A percentile compares a stretch with the other conserved stretches of the same genome.
phyloP scores from a whole-genome alignment of 2,113 vertebrate genomes.

The Physeter macrocephalus region DNA sequence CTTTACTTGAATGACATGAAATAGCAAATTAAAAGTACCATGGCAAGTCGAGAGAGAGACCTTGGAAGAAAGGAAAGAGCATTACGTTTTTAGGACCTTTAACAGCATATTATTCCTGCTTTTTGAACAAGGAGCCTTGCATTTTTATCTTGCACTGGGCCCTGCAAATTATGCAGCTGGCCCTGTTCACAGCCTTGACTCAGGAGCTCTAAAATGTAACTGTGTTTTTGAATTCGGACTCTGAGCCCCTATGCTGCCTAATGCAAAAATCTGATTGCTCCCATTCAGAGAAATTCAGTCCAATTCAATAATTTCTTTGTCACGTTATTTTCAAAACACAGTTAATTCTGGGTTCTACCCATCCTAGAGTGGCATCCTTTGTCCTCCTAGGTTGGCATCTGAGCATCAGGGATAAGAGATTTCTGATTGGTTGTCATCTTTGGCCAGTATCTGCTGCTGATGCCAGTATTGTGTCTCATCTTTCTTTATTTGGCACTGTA shows the following conservation, averaged over 20 bases:
- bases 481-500: background rate
- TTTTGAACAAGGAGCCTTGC: background rate
- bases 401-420: background rate
- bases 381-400: background rate
- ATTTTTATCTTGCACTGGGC: background rate
- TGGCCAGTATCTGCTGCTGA: background rate
- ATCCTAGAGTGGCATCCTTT: background rate
- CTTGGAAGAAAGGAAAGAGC: background rate
- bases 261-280: background rate
- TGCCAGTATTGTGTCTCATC: background rate
- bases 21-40: background rate
- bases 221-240: background rate
- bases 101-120: background rate
- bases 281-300: background rate
- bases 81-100: background rate
- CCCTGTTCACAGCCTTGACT: background rate
- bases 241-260: background rate
- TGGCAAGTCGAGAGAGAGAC: background rate
- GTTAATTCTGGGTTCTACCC: background rate
- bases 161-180: background rate
- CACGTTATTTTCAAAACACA: background rate
- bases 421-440: background rate
- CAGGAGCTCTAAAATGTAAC: background rate
- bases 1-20: background rate
- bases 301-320: background rate